Conservation (phyloP, 2,888 invertebrate species). For the Bhutanitis thaidina region DNA sequence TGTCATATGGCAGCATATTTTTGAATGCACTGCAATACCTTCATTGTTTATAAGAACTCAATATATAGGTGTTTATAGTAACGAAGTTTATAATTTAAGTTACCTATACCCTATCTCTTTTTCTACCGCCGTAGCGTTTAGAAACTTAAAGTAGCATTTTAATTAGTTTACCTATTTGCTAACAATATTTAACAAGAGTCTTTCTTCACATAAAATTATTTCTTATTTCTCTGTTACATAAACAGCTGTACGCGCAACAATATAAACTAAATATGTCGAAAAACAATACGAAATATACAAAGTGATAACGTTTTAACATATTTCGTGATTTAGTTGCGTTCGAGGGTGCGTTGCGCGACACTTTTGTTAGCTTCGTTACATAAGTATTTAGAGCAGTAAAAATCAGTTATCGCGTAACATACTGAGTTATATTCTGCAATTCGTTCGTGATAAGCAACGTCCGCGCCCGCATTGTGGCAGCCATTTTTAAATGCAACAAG, state of each 20-base stretch:
- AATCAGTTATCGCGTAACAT: slow-evolving; percentile 47
- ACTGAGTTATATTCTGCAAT: slow-evolving; percentile 40
- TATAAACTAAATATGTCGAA: slow-evolving; percentile 17
- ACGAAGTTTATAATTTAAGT: too few species aligned
- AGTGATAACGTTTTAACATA: slow-evolving; percentile 17
- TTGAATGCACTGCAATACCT: too few species aligned
- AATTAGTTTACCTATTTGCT: background rate
- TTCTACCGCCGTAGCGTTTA: too few species aligned
- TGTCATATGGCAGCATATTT: too few species aligned
- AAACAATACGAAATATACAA: slow-evolving; percentile 8
- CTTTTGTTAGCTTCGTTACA: slow-evolving; percentile 38
- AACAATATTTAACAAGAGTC: background rate
- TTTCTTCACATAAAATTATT: background rate
- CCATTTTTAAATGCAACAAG: slow-evolving; percentile 5
- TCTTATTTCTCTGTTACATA: slow-evolving; percentile 9
- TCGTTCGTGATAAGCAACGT: slow-evolving; percentile 40
- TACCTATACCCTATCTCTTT: too few species aligned
- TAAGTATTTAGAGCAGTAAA: slow-evolving; percentile 49
- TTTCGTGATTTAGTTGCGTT: slow-evolving; percentile 21
- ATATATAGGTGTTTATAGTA: too few species aligned
- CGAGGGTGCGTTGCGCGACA: slow-evolving; percentile 12
- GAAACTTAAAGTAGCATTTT: too few species aligned
- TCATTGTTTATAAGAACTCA: too few species aligned
- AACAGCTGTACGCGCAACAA: slow-evolving; percentile 13
- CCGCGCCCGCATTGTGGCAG: slow-evolving; percentile 42